Conservation (phyloP, 2,888 invertebrate genomes). For the Caenorhabditis zanzibari region DNA sequence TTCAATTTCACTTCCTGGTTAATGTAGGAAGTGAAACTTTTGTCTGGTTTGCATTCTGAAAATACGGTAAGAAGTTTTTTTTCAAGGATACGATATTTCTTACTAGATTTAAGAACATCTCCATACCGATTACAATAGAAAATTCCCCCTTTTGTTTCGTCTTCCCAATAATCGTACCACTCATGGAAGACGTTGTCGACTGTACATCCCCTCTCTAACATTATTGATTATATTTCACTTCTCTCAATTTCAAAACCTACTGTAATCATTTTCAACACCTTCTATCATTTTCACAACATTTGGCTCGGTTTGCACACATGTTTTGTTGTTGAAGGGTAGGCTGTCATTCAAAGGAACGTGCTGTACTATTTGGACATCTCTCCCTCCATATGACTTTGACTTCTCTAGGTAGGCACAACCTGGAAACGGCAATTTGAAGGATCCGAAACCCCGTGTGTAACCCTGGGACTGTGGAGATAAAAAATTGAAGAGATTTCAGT, state of each 20-base stretch:
- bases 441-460: no score
- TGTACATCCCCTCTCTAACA: background rate
- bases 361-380: no score
- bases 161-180: background rate
- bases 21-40: background rate
- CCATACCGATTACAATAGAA: background rate
- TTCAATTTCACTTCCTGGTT: background rate
- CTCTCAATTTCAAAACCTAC: background rate
- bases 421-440: background rate
- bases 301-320: background rate
- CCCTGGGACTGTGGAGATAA: no score
- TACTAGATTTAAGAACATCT: background rate
- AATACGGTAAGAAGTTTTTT: background rate
- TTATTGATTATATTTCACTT: background rate
- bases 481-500: no score
- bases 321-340: background rate
- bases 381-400: no score
- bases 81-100: background rate
- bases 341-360: background rate
- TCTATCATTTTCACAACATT: background rate
- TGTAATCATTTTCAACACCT: background rate
- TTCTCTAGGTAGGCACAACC: background rate
- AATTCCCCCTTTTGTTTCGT: background rate
- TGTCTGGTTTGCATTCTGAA: background rate
- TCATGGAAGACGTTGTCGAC: background rate